Evolutionary conservation across 2,113 vertebrate species (phyloP).

Genomic region (Phyllostomus discolor): DNA sequence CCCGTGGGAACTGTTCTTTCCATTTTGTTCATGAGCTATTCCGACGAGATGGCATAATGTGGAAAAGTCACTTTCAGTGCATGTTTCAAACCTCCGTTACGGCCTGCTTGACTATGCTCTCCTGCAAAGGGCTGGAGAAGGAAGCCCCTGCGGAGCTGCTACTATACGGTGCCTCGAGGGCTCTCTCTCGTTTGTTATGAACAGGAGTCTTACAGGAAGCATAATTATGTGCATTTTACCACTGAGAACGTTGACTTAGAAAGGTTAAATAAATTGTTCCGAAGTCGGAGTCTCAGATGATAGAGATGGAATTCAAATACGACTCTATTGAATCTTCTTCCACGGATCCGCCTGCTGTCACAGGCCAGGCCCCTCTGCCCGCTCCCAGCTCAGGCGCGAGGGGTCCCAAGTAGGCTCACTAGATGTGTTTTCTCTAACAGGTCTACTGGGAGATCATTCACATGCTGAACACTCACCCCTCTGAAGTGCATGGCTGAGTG

Average conservation of each 20-base stretch:
- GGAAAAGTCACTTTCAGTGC: background rate
- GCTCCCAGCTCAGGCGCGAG: background rate
- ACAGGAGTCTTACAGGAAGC: background rate
- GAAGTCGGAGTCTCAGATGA: slow-evolving; percentile 29
- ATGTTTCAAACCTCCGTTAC: background rate
- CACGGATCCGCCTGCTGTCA: background rate
- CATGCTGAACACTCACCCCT: background rate
- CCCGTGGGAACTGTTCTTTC: background rate
- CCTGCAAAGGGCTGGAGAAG: background rate
- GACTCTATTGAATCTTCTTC: background rate
- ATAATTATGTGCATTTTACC: background rate
- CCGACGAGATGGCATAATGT: background rate
- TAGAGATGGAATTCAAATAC: slow-evolving; percentile 15
- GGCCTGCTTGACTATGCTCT: background rate
- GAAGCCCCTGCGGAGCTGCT: background rate
- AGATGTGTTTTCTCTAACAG: background rate
- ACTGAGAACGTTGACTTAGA: background rate
- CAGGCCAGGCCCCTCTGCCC: background rate
- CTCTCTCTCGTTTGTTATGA: background rate
- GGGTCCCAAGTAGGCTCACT: background rate
- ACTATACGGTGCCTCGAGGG: fast-evolving
- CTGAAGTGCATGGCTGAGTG: background rate
- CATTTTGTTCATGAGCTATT: background rate
- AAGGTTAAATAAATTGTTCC: slow-evolving; percentile 49
- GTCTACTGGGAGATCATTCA: background rate